Evolutionary conservation across 2,888 invertebrate genomes (phyloP).

Genomic region (Azorinus chamasolen): DNA sequence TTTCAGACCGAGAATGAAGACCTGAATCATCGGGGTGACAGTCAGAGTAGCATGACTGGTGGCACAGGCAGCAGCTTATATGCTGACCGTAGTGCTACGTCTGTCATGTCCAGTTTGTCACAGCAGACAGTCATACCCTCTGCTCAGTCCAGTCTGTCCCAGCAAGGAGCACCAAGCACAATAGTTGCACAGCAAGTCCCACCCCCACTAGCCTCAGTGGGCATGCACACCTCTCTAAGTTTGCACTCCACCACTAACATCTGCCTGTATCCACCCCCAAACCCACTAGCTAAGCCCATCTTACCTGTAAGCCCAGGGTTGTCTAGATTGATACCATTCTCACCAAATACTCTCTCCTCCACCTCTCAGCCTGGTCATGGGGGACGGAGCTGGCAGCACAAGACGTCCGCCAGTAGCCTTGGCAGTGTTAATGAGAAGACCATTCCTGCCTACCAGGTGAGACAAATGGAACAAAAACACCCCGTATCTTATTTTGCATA

Average conservation of each 20-base stretch:
- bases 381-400: constrained; percentile 73
- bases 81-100: constrained; percentile 30
- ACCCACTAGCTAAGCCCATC: constrained; percentile 66
- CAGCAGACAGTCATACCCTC: constrained; percentile 18
- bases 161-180: constrained; percentile 19
- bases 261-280: constrained; percentile 66
- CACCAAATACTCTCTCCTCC: constrained; percentile 69
- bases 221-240: constrained; percentile 4
- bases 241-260: constrained; percentile 62
- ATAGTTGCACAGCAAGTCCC: constrained; percentile 28
- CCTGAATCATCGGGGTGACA: constrained; percentile 42
- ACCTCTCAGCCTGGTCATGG: constrained; percentile 74
- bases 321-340: constrained; percentile 60
- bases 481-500: too few relatives aligned
- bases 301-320: constrained; percentile 57
- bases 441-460: constrained; percentile 78
- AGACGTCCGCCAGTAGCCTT: constrained; percentile 69
- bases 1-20: constrained; percentile 61
- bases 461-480: constrained; percentile 10
- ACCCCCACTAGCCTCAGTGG: background rate
- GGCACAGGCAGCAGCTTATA: constrained; percentile 29
- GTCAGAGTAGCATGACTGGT: constrained; percentile 37
- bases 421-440: constrained; percentile 78
- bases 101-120: constrained; percentile 46
- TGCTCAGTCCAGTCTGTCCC: constrained; percentile 11